phyloP scores from a whole-genome alignment of 2,888 invertebrate genomes.

The Colletes collaris region DNA sequence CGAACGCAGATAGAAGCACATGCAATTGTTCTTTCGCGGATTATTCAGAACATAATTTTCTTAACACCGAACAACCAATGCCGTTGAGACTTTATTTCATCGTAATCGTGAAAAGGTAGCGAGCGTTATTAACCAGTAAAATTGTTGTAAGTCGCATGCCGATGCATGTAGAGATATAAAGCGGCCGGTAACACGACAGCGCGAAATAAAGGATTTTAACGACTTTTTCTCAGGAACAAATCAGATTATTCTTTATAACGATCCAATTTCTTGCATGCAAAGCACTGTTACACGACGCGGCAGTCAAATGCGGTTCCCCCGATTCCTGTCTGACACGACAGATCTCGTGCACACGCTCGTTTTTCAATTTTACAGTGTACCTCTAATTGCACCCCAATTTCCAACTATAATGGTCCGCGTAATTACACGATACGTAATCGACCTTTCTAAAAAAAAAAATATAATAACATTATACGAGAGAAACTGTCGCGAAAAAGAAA shows the following conservation, averaged over 20 bases:
- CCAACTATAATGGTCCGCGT: conserved; percentile 18
- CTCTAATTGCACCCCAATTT: conserved; percentile 23
- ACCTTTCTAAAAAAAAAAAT: no score
- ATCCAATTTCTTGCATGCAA: conserved; percentile 54
- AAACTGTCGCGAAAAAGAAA: no score
- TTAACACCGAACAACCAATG: background rate
- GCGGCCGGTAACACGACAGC: conserved; percentile 44
- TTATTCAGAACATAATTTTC: background rate
- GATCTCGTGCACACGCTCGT: conserved; percentile 36
- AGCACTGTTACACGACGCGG: conserved; percentile 27
- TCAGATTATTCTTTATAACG: conserved; percentile 45
- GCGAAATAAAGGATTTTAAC: conserved; percentile 55
- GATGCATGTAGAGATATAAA: conserved; percentile 22
- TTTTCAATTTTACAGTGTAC: conserved; percentile 57
- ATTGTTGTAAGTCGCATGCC: conserved; percentile 28
- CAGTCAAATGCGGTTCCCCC: conserved; percentile 18
- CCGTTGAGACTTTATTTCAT: background rate
- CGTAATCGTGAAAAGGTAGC: background rate
- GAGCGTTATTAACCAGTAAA: background rate
- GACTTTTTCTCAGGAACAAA: conserved; percentile 39
- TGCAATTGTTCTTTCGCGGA: background rate
- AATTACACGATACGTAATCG: conserved; percentile 4
- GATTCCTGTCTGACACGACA: conserved; percentile 41
- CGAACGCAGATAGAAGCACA: background rate
- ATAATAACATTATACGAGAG: no score